Evolutionary conservation across 53 echinoderm and acorn worm species (phyloP).

Genomic region (Antedon mediterranea): DNA sequence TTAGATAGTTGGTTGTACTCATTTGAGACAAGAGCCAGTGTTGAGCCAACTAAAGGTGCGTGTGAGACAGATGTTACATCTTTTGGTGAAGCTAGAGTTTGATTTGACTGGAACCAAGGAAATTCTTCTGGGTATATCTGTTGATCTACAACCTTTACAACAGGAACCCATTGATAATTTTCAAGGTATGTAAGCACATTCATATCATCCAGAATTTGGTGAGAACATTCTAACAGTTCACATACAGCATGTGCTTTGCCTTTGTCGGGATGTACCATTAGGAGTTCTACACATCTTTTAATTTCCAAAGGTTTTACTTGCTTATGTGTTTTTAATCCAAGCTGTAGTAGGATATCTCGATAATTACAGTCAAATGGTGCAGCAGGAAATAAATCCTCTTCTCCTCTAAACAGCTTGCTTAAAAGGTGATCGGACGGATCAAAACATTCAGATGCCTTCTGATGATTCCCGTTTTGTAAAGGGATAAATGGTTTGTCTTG

Average conservation of each 20-base stretch:
- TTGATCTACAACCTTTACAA: neutral
- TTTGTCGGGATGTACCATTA: neutral
- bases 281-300: neutral
- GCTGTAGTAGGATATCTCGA: neutral
- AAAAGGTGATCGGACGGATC: neutral
- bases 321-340: neutral
- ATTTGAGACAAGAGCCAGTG: neutral
- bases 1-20: neutral
- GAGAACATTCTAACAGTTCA: neutral
- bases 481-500: neutral
- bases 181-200: neutral
- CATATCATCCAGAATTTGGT: neutral
- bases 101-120: neutral
- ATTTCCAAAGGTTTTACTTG: neutral
- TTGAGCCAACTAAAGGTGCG: neutral
- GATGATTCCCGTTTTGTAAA: neutral
- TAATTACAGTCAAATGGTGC: neutral
- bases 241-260: neutral
- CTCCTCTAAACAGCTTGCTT: neutral
- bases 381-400: neutral
- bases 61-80: neutral
- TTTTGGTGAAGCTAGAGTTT: neutral
- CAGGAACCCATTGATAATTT: neutral
- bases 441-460: neutral
- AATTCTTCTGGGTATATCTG: neutral